phyloP scores from a whole-genome alignment of 2,888 invertebrate genomes.

The Drosophila merina region DNA sequence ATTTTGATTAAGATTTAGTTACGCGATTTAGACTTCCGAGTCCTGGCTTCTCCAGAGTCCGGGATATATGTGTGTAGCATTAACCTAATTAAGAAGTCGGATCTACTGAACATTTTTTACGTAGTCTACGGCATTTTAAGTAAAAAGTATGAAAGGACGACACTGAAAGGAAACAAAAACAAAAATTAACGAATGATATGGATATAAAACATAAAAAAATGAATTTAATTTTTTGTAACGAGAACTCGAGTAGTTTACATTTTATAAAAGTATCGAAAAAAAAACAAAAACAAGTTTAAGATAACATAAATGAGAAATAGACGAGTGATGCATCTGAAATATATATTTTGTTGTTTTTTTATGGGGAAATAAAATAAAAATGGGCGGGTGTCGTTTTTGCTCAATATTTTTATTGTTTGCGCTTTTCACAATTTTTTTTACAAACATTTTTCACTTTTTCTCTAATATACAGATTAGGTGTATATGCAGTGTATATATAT shows the following conservation, averaged over 20 bases:
- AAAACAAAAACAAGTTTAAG: constrained; percentile 56
- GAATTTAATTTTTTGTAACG: constrained; percentile 62
- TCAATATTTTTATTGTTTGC: constrained; percentile 66
- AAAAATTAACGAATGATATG: constrained; percentile 18
- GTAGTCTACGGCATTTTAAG: constrained; percentile 73
- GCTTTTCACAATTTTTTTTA: constrained; percentile 61
- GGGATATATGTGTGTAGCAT: constrained; percentile 61
- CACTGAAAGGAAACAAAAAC: constrained; percentile 17
- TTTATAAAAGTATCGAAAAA: constrained; percentile 52
- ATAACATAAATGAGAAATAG: constrained; percentile 55
- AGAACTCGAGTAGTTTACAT: constrained; percentile 61
- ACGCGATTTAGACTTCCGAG: constrained; percentile 35
- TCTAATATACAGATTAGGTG: constrained; percentile 62
- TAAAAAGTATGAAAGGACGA: constrained; percentile 31
- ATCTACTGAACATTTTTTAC: constrained; percentile 60
- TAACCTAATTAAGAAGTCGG: constrained; percentile 64
- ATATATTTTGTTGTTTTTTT: not conserved
- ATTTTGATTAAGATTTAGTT: constrained; percentile 48
- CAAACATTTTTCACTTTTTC: constrained; percentile 52
- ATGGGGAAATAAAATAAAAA: not conserved
- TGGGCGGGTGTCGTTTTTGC: constrained; percentile 30
- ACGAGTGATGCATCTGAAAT: constrained; percentile 73
- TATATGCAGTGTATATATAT: constrained; percentile 62
- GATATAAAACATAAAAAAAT: constrained; percentile 23
- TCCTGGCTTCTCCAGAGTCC: not conserved